Evolutionary conservation across 1,140 invertebrate species (phyloP).

Genomic region (Andricus grossulariae): DNA sequence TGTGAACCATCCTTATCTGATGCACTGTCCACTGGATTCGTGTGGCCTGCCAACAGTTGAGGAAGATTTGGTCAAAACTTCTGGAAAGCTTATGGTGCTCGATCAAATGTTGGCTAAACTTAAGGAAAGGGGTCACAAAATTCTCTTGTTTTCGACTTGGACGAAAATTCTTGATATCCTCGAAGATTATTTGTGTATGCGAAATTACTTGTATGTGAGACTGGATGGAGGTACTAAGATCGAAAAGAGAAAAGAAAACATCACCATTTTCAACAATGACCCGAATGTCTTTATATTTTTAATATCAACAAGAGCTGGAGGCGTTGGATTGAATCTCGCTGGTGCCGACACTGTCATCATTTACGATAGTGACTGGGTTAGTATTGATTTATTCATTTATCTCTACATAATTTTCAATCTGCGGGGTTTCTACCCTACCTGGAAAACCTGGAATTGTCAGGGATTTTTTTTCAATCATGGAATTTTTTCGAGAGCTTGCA

Average conservation of each 20-base stretch:
- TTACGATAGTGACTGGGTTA: slow-evolving; percentile 85
- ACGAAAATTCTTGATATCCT: slow-evolving; percentile 82
- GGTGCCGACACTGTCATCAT: slow-evolving; percentile 87
- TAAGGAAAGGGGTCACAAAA: slow-evolving; percentile 79
- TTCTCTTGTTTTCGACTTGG: slow-evolving; percentile 86
- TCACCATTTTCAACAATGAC: slow-evolving; percentile 77
- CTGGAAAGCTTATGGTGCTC: slow-evolving; percentile 84
- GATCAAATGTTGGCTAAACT: slow-evolving; percentile 82
- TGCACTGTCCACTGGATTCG: slow-evolving; percentile 75
- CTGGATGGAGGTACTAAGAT: slow-evolving; percentile 79
- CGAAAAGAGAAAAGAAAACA: slow-evolving; percentile 69
- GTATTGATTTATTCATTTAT: slow-evolving; percentile 7
- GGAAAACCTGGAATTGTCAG: no score
- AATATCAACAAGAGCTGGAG: slow-evolving; percentile 80
- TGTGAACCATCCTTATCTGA: slow-evolving; percentile 85
- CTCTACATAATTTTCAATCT: slow-evolving; percentile 28
- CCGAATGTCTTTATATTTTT: slow-evolving; percentile 78
- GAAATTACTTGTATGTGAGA: slow-evolving; percentile 77
- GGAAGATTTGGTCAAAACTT: slow-evolving; percentile 78
- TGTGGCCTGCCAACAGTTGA: slow-evolving; percentile 66
- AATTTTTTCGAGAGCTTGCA: no score
- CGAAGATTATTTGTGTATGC: slow-evolving; percentile 81
- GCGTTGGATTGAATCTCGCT: slow-evolving; percentile 84
- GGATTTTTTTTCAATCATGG: no score
- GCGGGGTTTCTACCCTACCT: no score